These are phyloP conservation scores for Dryocosmus kuriphilus DNA, from an alignment of 2,888 invertebrate species.

Conservation along the genomic window DNA sequence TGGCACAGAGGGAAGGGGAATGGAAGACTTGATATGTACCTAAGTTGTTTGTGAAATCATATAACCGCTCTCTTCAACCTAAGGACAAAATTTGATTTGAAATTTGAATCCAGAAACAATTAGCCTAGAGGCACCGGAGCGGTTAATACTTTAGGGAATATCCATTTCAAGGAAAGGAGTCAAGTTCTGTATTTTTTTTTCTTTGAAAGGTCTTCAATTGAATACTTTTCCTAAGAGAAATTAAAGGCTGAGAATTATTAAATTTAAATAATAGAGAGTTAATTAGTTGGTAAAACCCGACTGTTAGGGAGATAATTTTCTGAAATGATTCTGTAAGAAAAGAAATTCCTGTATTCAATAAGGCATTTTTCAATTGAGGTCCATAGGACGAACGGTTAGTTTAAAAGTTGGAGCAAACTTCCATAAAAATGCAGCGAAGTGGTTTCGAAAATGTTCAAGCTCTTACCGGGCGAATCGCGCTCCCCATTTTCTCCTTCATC, in stretches of 20 bases:
- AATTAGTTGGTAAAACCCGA: background rate
- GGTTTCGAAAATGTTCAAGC: conserved; percentile 29
- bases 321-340: background rate
- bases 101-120: background rate
- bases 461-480: background rate
- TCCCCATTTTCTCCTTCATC: conserved; percentile 2
- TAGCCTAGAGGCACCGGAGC: background rate
- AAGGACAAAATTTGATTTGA: background rate
- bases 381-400: background rate
- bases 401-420: conserved; percentile 1
- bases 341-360: too few relatives aligned
- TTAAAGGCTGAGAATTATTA: too few relatives aligned
- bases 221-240: too few relatives aligned
- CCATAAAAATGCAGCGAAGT: conserved; percentile 24
- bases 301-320: background rate
- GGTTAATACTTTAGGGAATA: background rate
- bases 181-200: too few relatives aligned
- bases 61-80: background rate
- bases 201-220: too few relatives aligned
- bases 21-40: background rate
- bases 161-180: background rate
- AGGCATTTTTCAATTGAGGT: background rate
- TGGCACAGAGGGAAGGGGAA: background rate
- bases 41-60: conserved; percentile 13
- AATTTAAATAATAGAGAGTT: background rate